These are phyloP conservation scores for Ashinkailepas kermadecensis DNA, from an alignment of 2,888 invertebrate species.

Conservation along the genomic window DNA sequence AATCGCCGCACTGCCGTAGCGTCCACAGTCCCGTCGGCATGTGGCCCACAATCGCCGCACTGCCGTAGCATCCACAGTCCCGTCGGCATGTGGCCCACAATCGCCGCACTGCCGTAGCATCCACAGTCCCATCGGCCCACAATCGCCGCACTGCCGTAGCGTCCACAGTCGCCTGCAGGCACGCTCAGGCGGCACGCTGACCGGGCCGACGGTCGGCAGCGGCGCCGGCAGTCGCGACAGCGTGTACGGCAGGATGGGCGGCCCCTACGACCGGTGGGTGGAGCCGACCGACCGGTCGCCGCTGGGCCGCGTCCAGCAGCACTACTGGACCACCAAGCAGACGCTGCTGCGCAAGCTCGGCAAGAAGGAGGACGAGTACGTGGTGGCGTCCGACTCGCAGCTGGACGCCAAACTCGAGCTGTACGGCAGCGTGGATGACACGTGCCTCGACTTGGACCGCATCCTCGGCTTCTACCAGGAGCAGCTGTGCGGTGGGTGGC, in stretches of 20 bases:
- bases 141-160: not conserved
- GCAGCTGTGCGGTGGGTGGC: slow-evolving; percentile 61
- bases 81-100: too few species aligned
- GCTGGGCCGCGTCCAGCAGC: slow-evolving; percentile 29
- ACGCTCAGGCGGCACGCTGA: not conserved
- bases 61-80: not conserved
- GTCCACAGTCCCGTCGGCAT: too few species aligned
- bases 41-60: not conserved
- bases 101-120: not conserved
- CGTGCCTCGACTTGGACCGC: slow-evolving; percentile 75
- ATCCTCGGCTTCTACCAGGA: slow-evolving; percentile 91
- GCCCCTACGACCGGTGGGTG: slow-evolving; percentile 34
- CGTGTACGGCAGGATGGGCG: slow-evolving; percentile 24
- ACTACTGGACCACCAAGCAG: slow-evolving; percentile 35
- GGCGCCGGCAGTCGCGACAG: not conserved
- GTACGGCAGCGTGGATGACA: slow-evolving; percentile 84
- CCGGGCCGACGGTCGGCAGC: not conserved
- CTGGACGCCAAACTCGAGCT: slow-evolving; percentile 92
- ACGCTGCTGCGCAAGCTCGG: slow-evolving; percentile 63
- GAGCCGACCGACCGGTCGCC: slow-evolving; percentile 30
- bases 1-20: not conserved
- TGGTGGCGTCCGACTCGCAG: slow-evolving; percentile 87
- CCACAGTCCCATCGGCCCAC: not conserved
- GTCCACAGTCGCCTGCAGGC: not conserved
- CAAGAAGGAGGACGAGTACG: slow-evolving; percentile 93